Evolutionary conservation across 2,797 vertebrate genomes (phyloP).

Genomic region (Halcyon leucocephala): DNA sequence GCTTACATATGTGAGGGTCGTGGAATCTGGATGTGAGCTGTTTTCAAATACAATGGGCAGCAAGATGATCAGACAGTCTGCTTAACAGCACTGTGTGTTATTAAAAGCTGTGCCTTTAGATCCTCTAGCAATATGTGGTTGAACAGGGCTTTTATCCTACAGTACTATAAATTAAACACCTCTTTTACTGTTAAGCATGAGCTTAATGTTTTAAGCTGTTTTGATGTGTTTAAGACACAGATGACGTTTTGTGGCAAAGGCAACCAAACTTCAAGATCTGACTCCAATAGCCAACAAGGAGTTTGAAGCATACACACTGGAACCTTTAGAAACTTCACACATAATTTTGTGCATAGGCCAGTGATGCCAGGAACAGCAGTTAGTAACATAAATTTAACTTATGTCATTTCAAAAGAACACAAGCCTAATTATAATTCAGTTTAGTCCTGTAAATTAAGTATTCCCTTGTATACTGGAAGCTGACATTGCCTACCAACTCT

Average conservation of each 20-base stretch:
- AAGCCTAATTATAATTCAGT: background rate
- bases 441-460: background rate
- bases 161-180: background rate
- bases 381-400: background rate
- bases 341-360: background rate
- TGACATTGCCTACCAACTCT: background rate
- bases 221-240: background rate
- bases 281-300: background rate
- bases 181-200: background rate
- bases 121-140: background rate
- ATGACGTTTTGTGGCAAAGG: background rate
- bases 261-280: background rate
- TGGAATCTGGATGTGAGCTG: background rate
- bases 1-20: background rate
- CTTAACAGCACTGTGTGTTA: background rate
- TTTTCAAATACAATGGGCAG: background rate
- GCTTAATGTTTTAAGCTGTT: too few relatives aligned
- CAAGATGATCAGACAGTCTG: background rate
- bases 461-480: background rate
- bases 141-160: background rate
- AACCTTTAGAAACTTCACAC: background rate
- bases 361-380: background rate
- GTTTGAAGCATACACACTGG: background rate
- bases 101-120: background rate
- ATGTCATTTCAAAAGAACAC: fast-evolving